Evolutionary conservation across 2,113 vertebrate genomes (phyloP), one percentile per base, ranked within the genome.

Genomic region (Cinclus mexicanus): DNA sequence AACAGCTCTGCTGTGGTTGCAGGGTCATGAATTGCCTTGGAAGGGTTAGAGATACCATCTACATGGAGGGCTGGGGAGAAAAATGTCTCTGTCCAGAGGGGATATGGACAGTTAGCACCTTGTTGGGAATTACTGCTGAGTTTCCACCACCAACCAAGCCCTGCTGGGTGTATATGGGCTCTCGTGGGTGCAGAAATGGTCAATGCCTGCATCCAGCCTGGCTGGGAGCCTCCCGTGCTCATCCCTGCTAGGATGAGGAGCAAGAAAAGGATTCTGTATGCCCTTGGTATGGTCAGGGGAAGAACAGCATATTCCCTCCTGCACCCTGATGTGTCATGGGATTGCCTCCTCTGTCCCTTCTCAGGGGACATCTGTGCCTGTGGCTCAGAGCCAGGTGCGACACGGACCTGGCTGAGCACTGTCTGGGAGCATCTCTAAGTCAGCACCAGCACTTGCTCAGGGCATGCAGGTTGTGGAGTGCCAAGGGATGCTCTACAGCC

Each of bases 1-100:
- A 91, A 86, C 35, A 64, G 69, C 76, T 92, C 93, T 96, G 88
- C 92, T 86, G 71, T 80, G 70, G 68, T 26, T 84, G 70, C 89
- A 91, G 87, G 91, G 90, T 90, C 87, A 59, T 56, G 77, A 79
- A 50, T 72, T 75, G 64, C 80, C 85, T 90, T 52, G 82, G 75
- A 95, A 78, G 72, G 57, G 20, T 65, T 77, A 25, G 68, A 93
- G 82, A 67, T 89, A 31, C 78, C 55, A 79, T 74, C 64, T 55
- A 83, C 35, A 35, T 7, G 78, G 88, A 87, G 44, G 81, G 24
- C 31, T 5, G 14, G 42, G 55, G n/a, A 68, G 72, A 75, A 74
- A 75, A 92, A 46, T 18, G 60, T 35, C 39, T 82, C 71, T 86
- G 37, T 26, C n/a, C 22, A 77, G 22, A 61, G 63, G 77, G 53